A percentile compares a stretch with the other conserved stretches of the same genome.
Evolutionary conservation across 1,140 invertebrate species (phyloP).

Genomic region (Drosophila erecta): DNA sequence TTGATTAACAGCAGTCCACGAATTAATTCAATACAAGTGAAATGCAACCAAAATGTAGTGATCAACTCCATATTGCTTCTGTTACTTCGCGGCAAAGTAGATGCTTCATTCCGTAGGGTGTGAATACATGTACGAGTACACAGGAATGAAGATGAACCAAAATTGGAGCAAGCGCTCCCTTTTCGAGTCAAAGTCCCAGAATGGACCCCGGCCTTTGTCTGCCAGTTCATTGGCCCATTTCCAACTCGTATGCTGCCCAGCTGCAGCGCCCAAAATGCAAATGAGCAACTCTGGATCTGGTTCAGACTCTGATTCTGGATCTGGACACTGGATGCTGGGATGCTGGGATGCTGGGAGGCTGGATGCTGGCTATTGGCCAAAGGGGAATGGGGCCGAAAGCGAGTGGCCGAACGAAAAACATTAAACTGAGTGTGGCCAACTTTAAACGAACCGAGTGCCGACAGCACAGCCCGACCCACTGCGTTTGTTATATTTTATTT

Average conservation of each 20-base stretch:
- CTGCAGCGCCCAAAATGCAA: constrained; percentile 45
- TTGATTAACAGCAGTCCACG: too few species aligned
- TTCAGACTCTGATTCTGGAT: constrained; percentile 13
- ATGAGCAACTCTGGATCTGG: constrained; percentile 57
- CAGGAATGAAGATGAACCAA: background rate
- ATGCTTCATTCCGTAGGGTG: constrained; percentile 2
- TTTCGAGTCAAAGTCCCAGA: constrained; percentile 26
- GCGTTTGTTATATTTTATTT: constrained; percentile 82
- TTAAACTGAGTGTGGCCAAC: constrained; percentile 34
- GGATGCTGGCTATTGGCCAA: constrained; percentile 39
- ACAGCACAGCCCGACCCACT: constrained; percentile 20
- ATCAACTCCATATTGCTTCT: constrained; percentile 7
- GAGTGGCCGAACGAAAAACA: constrained; percentile 12
- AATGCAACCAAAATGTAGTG: background rate
- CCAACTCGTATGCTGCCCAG: constrained; percentile 33
- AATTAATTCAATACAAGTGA: too few species aligned
- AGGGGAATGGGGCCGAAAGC: background rate
- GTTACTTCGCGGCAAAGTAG: background rate
- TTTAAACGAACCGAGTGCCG: constrained; percentile 50
- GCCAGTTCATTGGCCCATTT: constrained; percentile 48
- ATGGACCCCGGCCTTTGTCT: constrained; percentile 27
- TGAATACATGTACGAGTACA: constrained; percentile 2
- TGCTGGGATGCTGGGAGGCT: background rate
- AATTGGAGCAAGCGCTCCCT: constrained; percentile 24
- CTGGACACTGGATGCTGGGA: constrained; percentile 12